phyloP scores from a whole-genome alignment of 2,888 invertebrate genomes.

The Lepeophtheirus nordmannii region DNA sequence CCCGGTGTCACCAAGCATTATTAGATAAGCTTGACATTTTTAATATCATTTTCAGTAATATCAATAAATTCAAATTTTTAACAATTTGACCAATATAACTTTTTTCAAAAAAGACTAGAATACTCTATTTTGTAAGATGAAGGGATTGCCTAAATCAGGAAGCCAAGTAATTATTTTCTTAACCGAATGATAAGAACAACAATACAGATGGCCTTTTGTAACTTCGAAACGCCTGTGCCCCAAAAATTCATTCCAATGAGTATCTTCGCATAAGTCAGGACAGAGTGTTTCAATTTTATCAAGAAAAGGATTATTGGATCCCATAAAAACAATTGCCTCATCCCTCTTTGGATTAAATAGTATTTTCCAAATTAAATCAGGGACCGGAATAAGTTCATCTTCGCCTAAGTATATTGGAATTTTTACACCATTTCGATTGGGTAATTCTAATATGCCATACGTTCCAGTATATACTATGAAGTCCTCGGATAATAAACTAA shows the following conservation, averaged over 20 bases:
- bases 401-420: slow-evolving; percentile 24
- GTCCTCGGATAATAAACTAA: slow-evolving; percentile 14
- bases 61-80: no score
- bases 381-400: slow-evolving; percentile 26
- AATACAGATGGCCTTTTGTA: slow-evolving; percentile 25
- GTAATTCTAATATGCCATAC: slow-evolving; percentile 25
- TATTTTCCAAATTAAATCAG: slow-evolving; percentile 28
- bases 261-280: slow-evolving; percentile 12
- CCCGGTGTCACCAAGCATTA: background rate
- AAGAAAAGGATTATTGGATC: slow-evolving; percentile 25
- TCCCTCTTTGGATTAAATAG: slow-evolving; percentile 23
- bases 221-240: background rate
- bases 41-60: background rate
- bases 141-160: slow-evolving; percentile 20
- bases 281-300: slow-evolving; percentile 14
- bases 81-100: no score
- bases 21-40: background rate
- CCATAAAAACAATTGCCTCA: slow-evolving; percentile 26
- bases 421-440: slow-evolving; percentile 20
- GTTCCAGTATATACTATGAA: slow-evolving; percentile 28
- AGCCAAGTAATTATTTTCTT: slow-evolving; percentile 21
- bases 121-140: no score
- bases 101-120: no score
- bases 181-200: slow-evolving; percentile 25
- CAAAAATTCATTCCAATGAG: background rate